phyloP scores from a whole-genome alignment of 2,888 invertebrate genomes.

The Lacanobia oleracea region DNA sequence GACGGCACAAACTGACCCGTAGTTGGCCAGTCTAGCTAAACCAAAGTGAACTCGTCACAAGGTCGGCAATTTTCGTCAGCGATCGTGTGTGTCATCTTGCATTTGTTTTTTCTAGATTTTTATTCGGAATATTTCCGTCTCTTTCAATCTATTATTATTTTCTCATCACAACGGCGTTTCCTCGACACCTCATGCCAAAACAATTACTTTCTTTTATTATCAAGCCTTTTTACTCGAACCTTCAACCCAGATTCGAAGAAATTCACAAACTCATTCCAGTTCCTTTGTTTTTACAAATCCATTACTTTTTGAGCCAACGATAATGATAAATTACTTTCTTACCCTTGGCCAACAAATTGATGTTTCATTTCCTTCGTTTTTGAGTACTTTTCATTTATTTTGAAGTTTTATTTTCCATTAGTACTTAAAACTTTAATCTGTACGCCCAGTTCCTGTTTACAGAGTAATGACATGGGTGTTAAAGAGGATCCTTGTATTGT shows the following conservation, averaged over 20 bases:
- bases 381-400: slow-evolving; percentile 48
- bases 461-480: slow-evolving; percentile 16
- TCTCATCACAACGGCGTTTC: neutral
- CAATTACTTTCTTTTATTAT: slow-evolving; percentile 11
- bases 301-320: slow-evolving; percentile 30
- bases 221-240: slow-evolving; percentile 14
- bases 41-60: too few relatives aligned
- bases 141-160: neutral
- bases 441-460: slow-evolving; percentile 43
- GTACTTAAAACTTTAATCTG: slow-evolving; percentile 14
- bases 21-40: too few relatives aligned
- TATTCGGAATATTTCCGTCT: neutral
- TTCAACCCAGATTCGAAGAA: slow-evolving; percentile 40
- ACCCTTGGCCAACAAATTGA: slow-evolving; percentile 49
- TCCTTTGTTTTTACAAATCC: slow-evolving; percentile 48
- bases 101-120: neutral
- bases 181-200: neutral
- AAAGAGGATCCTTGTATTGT: slow-evolving; percentile 30
- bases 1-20: too few relatives aligned
- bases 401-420: slow-evolving; percentile 39
- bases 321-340: slow-evolving; percentile 58
- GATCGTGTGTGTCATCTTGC: too few relatives aligned
- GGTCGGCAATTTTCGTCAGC: too few relatives aligned
- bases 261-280: slow-evolving; percentile 28
- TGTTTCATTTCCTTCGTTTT: slow-evolving; percentile 50